Evolutionary conservation across 2,888 invertebrate species (phyloP), one percentile per base, ranked within the genome.

Genomic region (Chalcosyrphus nemorum): DNA sequence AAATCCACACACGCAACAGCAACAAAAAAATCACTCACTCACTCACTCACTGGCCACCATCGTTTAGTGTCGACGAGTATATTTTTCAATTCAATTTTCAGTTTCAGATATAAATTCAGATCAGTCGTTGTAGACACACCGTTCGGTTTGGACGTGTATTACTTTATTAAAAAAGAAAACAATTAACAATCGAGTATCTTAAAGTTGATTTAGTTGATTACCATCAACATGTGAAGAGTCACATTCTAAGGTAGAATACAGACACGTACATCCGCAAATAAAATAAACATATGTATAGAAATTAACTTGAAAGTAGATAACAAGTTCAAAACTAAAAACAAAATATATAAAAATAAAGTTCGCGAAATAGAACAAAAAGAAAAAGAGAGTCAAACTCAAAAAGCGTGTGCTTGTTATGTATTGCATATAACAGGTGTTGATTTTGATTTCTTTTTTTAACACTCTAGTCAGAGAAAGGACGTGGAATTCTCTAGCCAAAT

Each of bases 121-220:
- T 84, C 84, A 84, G 84, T 84, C 80, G 84, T 65, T 70, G 70
- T 70, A 84, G 80, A 74, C 50, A 80, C 80, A 80, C 17, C 80
- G 80, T 75, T 84, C 80, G 74, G 80, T 65, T 84, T 70, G 70
- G 84, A 84, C 84, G 84, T 84, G 78, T 63, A 29, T 63, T 11
- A 54, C 38, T 70, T 41, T 52, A 50, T 15, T 45, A 27, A 38
- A 59, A 38, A 65, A 29, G 7, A 0, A n/a, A 35, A 43, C 5
- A 65, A 11, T 38, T 21, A 19, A 29, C 27, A 68, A 29, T 50
- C 35, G 52, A 35, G 50, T 43, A 17, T 56, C 19, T 19, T 63
- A 24, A 27, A 56, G 47, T 54, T n/a, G 27, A 63, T 56, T 47
- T 7, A 59, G 32, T 72, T 71, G 66, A 74, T 78, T 74, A 82